Evolutionary conservation across 2,888 invertebrate species (phyloP).

Genomic region (Metacarcinus magister): DNA sequence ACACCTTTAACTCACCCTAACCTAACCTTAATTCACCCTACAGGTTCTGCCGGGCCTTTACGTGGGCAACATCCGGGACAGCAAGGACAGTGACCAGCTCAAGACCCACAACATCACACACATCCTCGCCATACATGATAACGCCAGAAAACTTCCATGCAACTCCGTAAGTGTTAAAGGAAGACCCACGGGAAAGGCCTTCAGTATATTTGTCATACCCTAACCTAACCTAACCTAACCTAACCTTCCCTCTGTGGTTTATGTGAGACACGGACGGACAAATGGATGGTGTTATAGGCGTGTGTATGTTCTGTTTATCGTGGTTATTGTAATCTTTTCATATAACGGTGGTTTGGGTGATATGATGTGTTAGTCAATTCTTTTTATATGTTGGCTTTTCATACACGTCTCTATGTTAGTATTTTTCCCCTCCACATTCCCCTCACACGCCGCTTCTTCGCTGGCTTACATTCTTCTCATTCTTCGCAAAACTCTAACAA

Average conservation of each 20-base stretch:
- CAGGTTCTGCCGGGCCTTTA: conserved; percentile 97
- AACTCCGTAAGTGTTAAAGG: conserved; percentile 87
- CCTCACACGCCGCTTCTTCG: not conserved
- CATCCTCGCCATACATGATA: conserved; percentile 97
- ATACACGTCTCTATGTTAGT: not conserved
- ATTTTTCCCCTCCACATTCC: not conserved
- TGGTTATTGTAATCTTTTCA: too few relatives aligned
- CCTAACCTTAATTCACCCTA: not conserved
- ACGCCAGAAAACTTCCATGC: conserved; percentile 93
- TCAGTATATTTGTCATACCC: too few relatives aligned
- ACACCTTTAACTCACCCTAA: not conserved
- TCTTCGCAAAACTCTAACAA: too few relatives aligned
- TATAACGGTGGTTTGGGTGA: too few relatives aligned
- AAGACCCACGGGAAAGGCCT: too few relatives aligned
- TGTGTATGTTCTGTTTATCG: too few relatives aligned
- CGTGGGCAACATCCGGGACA: conserved; percentile 97
- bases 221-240: too few relatives aligned
- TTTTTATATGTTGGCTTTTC: not conserved
- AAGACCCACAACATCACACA: conserved; percentile 96
- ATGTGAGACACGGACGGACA: too few relatives aligned
- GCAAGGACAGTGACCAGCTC: conserved; percentile 95
- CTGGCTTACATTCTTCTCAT: too few relatives aligned
- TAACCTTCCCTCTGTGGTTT: too few relatives aligned
- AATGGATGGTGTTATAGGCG: too few relatives aligned
- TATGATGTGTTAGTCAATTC: too few relatives aligned